A percentile compares a stretch with the other conserved stretches of the same genome.
These are phyloP conservation scores for Drosophila kepulauana DNA, from an alignment of 1,140 invertebrate species.

Conservation along the genomic window DNA sequence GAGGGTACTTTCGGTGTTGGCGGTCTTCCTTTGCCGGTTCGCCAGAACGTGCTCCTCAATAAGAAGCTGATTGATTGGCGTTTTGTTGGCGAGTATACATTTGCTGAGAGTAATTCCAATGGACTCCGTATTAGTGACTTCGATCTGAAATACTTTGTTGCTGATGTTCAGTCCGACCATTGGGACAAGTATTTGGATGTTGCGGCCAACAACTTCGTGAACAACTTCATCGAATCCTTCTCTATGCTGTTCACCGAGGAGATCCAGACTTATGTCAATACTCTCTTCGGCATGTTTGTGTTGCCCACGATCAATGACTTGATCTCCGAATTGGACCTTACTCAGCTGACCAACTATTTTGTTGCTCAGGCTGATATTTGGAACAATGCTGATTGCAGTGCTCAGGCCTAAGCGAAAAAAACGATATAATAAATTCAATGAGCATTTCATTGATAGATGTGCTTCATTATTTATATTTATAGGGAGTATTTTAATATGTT, in stretches of 20 bases:
- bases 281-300: conserved; percentile 15
- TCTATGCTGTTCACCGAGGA: conserved; percentile 39
- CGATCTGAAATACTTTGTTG: conserved; percentile 51
- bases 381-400: conserved; percentile 21
- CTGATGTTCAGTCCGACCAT: conserved; percentile 46
- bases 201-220: conserved; percentile 61
- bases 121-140: conserved; percentile 57
- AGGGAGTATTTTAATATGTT: background rate
- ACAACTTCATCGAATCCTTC: conserved; percentile 28
- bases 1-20: conserved; percentile 50
- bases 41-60: conserved; percentile 53
- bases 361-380: conserved; percentile 27
- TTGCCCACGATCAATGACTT: conserved; percentile 49
- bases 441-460: conserved; percentile 5
- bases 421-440: conserved; percentile 7
- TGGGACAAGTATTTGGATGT: conserved; percentile 64
- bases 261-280: conserved; percentile 52
- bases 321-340: conserved; percentile 47
- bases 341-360: conserved; percentile 46
- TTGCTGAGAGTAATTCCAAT: conserved; percentile 50
- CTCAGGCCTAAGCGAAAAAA: conserved; percentile 7
- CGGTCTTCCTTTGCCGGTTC: conserved; percentile 41
- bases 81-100: conserved; percentile 56
- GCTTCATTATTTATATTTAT: background rate
- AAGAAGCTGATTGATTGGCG: conserved; percentile 61